These are phyloP conservation scores for Cyclina sinensis DNA, from an alignment of 1,140 invertebrate species.

Conservation along the genomic window DNA sequence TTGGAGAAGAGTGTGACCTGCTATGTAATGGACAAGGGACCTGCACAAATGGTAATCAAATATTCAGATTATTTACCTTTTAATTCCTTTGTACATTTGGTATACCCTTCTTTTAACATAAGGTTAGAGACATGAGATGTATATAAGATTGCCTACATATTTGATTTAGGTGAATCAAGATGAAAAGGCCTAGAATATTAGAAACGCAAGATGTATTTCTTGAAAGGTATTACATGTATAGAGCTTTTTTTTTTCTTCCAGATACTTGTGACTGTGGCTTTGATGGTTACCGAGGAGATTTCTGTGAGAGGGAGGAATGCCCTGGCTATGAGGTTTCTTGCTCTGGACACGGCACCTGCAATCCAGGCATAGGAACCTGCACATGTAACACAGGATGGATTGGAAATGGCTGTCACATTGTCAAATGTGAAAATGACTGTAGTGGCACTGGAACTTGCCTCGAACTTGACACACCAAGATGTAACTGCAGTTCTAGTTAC, in stretches of 20 bases:
- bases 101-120: too few species aligned
- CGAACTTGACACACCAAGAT: conserved; percentile 28
- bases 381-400: conserved; percentile 73
- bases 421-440: conserved; percentile 74
- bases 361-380: conserved; percentile 63
- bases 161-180: too few species aligned
- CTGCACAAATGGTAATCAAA: conserved; percentile 32
- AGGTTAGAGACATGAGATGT: too few species aligned
- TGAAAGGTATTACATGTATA: too few species aligned
- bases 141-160: too few species aligned
- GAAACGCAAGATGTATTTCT: too few species aligned
- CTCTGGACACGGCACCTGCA: conserved; percentile 66
- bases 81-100: too few species aligned
- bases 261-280: conserved; percentile 71
- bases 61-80: too few species aligned
- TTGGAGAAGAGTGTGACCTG: conserved; percentile 63
- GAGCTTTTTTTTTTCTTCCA: too few species aligned
- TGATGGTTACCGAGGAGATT: conserved; percentile 67
- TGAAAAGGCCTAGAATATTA: too few species aligned
- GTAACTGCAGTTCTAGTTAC: conserved; percentile 72
- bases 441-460: conserved; percentile 70
- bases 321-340: conserved; percentile 68
- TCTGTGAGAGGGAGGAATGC: conserved; percentile 69
- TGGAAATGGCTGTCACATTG: conserved; percentile 71
- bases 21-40: conserved; percentile 64